Percentiles rank a stretch among this genome's conserved stretches.
Conservation (phyloP, 2,113 vertebrate genomes). For the Oceanites oceanicus region DNA sequence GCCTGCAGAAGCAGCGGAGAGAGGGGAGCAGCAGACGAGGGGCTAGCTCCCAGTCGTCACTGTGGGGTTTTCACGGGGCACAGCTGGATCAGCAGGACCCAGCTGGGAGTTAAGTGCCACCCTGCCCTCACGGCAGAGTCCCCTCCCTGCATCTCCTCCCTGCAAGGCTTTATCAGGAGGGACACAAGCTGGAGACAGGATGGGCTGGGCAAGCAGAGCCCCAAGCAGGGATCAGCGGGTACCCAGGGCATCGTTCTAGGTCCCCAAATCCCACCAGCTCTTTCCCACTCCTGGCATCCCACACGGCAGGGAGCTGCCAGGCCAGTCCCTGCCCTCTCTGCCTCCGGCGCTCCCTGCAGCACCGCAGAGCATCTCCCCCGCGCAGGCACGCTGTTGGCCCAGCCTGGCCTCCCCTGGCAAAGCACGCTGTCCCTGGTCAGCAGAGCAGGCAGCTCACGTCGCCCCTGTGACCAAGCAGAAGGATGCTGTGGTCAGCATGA, state of each 20-base stretch:
- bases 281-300: neutral
- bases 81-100: neutral
- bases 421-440: neutral
- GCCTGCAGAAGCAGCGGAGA: neutral
- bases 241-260: neutral
- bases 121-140: neutral
- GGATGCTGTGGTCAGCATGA: neutral
- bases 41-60: rapidly evolving
- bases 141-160: neutral
- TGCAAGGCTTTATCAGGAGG: neutral
- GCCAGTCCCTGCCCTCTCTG: neutral
- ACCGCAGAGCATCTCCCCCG: rapidly evolving
- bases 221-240: rapidly evolving
- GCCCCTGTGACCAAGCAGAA: neutral
- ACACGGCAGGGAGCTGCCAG: neutral
- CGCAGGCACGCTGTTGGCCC: neutral
- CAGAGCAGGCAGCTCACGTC: rapidly evolving
- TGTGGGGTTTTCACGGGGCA: neutral
- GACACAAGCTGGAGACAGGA: neutral
- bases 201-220: neutral
- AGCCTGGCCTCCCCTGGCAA: neutral
- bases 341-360: neutral
- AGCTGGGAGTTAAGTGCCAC: neutral
- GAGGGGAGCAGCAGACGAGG: neutral
- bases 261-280: neutral